Base-by-base conservation (phyloP, 2,113 vertebrate species). In the Oplegnathus fasciatus region DNA sequence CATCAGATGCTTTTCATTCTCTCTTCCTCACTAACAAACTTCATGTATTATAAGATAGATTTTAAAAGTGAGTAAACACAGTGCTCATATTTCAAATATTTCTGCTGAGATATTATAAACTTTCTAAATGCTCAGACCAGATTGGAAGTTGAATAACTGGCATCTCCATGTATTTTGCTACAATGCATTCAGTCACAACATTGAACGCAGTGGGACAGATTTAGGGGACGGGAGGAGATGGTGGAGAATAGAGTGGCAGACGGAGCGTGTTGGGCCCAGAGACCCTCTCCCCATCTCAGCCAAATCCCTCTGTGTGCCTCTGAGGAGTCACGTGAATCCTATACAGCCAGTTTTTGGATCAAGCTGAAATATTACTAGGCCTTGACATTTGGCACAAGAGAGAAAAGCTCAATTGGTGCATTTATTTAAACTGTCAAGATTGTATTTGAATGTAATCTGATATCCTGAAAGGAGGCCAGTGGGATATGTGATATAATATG, bases 201-300 rank as follows among this genome's bases (percentile, higher is more conserved):
- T 13, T 22, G 46, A 69, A 42, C 37, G 7, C 10, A 57, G 55
- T 6, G 22, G 34, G 71, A 57, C 71, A 77, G 64, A 58, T 79
- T 87, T 55, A 3, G 34, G 40, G 15, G 61, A 10, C 24, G 26
- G 24, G 5, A 48, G 55, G 69, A 81, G 66, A 34, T 58, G 76
- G 3, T 57, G 57, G 58, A 26, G 68, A 54, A 52, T 0, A 8
- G n/a, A 82, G 87, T 57, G 60, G 82, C 89, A 90, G 89, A 87
- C 88, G 77, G 87, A 65, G 83, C 0, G 5, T 42, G 50, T 70
- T 75, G 72, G 7, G 75, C 85, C 85, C 50, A 86, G 34, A 87
- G 75, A 84, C 55, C 87, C 70, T 60, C 10, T 2, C 37, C 64
- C 46, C 67, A 20, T 1, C 65, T 34, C 64, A 26, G 86, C 84